Conservation (phyloP, 1,140 invertebrate species). For the Hylaeus volcanicus region DNA sequence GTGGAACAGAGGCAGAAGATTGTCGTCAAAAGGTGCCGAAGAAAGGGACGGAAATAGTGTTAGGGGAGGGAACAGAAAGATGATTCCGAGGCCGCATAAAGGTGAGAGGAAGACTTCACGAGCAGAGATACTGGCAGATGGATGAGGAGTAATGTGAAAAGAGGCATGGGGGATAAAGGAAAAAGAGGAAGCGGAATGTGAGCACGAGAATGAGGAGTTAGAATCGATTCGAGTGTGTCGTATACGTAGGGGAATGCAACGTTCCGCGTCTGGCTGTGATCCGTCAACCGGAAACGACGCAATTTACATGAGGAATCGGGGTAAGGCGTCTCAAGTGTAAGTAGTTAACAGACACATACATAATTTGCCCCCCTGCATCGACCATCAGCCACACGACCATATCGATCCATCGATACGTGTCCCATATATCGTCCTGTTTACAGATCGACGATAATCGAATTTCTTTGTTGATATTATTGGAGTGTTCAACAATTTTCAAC, state of each 20-base stretch:
- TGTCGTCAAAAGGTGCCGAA: too few relatives aligned
- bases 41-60: too few relatives aligned
- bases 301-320: conserved; percentile 74
- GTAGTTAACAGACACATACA: conserved; percentile 62
- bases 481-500: too few relatives aligned
- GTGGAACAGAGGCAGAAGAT: too few relatives aligned
- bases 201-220: conserved; percentile 17
- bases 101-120: too few relatives aligned
- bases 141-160: neutral
- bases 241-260: conserved; percentile 57
- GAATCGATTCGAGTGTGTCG: conserved; percentile 53
- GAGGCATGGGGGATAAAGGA: conserved; percentile 7
- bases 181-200: conserved; percentile 37
- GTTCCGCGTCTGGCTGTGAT: conserved; percentile 69
- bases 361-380: conserved; percentile 38
- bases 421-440: conserved; percentile 1
- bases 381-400: conserved; percentile 8
- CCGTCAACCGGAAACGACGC: conserved; percentile 73
- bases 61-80: too few relatives aligned
- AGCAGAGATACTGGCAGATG: neutral
- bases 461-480: too few relatives aligned
- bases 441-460: too few relatives aligned
- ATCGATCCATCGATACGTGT: conserved; percentile 51
- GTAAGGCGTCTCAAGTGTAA: conserved; percentile 63
- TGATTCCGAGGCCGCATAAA: too few relatives aligned